These are phyloP conservation scores for Psephotus haematonotus DNA, from an alignment of 2,113 vertebrate genomes.

Conservation along the genomic window DNA sequence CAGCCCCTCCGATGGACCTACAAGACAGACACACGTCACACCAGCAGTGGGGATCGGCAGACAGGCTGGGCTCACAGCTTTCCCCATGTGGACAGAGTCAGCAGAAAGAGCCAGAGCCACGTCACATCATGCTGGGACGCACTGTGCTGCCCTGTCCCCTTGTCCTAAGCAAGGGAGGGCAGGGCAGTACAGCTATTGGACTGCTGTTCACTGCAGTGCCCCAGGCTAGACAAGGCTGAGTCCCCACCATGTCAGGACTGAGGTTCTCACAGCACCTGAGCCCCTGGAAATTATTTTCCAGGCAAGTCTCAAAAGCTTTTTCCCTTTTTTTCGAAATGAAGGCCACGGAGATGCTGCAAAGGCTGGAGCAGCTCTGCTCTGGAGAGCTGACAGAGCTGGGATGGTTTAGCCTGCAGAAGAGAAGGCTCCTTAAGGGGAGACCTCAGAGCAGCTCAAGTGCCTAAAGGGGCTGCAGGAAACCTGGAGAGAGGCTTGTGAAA, in stretches of 20 bases:
- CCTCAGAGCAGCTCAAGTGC: no score
- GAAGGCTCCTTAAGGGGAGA: no score
- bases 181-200: background rate
- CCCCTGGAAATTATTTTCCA: background rate
- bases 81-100: accelerated
- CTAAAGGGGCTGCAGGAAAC: no score
- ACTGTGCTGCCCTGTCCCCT: background rate
- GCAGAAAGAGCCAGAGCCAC: background rate
- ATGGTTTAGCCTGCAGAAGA: background rate
- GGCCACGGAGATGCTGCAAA: background rate
- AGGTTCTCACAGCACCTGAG: background rate
- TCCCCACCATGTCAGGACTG: background rate
- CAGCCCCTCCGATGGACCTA: slow-evolving; percentile 88
- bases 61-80: background rate
- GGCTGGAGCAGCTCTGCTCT: background rate
- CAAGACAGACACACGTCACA: background rate
- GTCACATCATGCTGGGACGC: accelerated
- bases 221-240: background rate
- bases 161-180: background rate
- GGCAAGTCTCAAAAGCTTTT: background rate
- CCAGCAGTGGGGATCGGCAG: accelerated
- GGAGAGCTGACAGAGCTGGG: background rate
- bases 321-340: background rate
- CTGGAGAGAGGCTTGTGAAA: no score
- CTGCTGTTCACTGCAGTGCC: background rate